A percentile compares a stretch with the other conserved stretches of the same genome.
These are phyloP conservation scores for Sebastes schlegelii DNA, from an alignment of 2,113 vertebrate genomes.

Conservation along the genomic window DNA sequence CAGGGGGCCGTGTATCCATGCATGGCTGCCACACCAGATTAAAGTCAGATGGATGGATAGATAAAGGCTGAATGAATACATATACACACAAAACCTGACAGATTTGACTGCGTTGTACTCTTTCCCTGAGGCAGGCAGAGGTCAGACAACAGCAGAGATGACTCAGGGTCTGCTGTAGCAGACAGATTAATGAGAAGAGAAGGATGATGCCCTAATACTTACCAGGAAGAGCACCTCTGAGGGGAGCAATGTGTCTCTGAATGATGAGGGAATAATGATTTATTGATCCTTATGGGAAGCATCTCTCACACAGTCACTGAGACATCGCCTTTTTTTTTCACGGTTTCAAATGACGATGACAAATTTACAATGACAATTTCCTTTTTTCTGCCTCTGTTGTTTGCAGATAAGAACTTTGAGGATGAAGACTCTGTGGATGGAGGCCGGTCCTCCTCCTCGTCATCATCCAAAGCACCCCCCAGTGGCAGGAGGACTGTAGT, in stretches of 20 bases:
- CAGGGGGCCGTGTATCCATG: background rate
- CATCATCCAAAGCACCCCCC: slow-evolving; percentile 91
- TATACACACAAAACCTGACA: slow-evolving; percentile 15
- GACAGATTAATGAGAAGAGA: background rate
- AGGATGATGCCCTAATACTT: slow-evolving; percentile 7
- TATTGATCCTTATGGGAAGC: slow-evolving; percentile 41
- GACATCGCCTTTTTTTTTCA: background rate
- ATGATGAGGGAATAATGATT: slow-evolving; percentile 9
- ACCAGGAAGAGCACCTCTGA: background rate
- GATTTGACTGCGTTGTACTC: background rate
- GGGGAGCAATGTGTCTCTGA: background rate
- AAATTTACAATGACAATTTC: background rate
- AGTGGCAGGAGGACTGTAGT: slow-evolving; percentile 86
- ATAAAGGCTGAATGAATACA: slow-evolving; percentile 36
- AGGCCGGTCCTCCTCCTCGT: slow-evolving; percentile 96
- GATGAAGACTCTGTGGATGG: slow-evolving; percentile 99
- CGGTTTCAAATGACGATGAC: background rate
- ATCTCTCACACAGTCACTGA: background rate
- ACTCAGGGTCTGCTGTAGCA: slow-evolving; percentile 29
- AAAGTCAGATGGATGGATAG: slow-evolving; percentile 47
- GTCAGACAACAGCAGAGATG: slow-evolving; percentile 32
- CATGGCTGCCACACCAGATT: slow-evolving; percentile 54
- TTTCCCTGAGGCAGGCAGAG: slow-evolving; percentile 9
- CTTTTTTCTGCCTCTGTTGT: slow-evolving; percentile 16
- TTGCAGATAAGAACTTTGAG: slow-evolving; percentile 97